phyloP scores from a whole-genome alignment of 2,888 invertebrate genomes.

The Ommatoiulus sabulosus region DNA sequence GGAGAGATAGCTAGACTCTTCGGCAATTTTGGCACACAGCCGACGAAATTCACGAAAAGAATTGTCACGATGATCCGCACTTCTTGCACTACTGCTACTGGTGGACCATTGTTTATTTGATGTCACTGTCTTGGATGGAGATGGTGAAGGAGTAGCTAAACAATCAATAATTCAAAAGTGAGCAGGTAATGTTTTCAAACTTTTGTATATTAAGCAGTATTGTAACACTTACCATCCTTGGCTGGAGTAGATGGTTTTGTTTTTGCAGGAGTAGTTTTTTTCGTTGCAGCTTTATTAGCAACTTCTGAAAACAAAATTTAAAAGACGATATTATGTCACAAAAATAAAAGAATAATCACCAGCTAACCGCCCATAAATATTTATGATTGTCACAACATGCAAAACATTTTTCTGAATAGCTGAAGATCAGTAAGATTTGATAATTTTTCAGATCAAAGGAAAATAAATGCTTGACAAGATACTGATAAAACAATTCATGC shows the following conservation, averaged over 20 bases:
- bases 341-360: no score
- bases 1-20: constrained; percentile 81
- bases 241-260: neutral
- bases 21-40: constrained; percentile 82
- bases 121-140: neutral
- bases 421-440: no score
- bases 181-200: neutral
- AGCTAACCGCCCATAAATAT: no score
- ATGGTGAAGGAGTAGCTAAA: neutral
- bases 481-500: no score
- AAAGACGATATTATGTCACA: no score
- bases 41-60: constrained; percentile 81
- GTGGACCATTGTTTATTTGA: neutral
- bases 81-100: constrained; percentile 1
- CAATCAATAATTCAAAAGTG: neutral
- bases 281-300: constrained; percentile 12
- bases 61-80: constrained; percentile 71
- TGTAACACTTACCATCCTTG: neutral
- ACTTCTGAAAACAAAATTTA: neutral
- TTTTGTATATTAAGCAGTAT: neutral
- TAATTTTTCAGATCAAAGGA: no score
- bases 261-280: neutral
- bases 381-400: no score
- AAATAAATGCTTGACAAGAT: no score
- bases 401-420: no score